Evolutionary conservation across 2,888 invertebrate species (phyloP).

Genomic region (Meghimatium bilineatum): DNA sequence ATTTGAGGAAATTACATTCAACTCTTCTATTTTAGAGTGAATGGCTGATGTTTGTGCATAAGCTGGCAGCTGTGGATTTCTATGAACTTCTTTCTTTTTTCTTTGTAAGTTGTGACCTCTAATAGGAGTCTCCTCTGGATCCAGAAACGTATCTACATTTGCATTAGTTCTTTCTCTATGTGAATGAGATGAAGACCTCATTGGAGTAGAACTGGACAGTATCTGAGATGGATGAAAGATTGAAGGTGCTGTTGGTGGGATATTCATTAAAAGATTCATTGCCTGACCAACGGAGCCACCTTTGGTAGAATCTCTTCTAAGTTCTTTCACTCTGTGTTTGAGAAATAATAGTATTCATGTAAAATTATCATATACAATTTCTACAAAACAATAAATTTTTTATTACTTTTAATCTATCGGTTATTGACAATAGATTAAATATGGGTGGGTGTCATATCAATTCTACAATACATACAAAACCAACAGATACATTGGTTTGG

Average conservation of each 20-base stretch:
- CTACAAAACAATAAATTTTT: not conserved
- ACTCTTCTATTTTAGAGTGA: slow-evolving; percentile 1
- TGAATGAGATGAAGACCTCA: slow-evolving; percentile 56
- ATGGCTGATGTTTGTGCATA: not conserved
- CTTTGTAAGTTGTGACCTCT: slow-evolving; percentile 63
- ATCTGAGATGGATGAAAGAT: slow-evolving; percentile 71
- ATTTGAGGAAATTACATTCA: slow-evolving; percentile 4
- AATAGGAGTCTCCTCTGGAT: slow-evolving; percentile 68
- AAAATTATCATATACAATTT: not conserved
- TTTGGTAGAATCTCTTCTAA: slow-evolving; percentile 56
- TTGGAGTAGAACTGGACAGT: slow-evolving; percentile 69
- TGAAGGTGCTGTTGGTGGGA: slow-evolving; percentile 67
- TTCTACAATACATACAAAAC: too few relatives aligned
- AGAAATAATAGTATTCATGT: not conserved
- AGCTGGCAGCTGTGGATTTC: not conserved
- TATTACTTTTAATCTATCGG: too few relatives aligned
- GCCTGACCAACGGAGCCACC: slow-evolving; percentile 59
- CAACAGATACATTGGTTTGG: too few relatives aligned
- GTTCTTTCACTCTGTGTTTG: slow-evolving; percentile 69
- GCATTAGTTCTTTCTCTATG: slow-evolving; percentile 49
- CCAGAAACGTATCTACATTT: slow-evolving; percentile 58
- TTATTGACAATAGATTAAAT: too few relatives aligned
- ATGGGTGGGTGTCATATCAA: too few relatives aligned
- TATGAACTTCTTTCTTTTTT: not conserved
- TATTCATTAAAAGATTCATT: slow-evolving; percentile 68